Percentiles rank a stretch among this genome's conserved stretches.
Evolutionary conservation across 2,888 invertebrate genomes (phyloP).

Genomic region (Leptinotarsa tumamoca): DNA sequence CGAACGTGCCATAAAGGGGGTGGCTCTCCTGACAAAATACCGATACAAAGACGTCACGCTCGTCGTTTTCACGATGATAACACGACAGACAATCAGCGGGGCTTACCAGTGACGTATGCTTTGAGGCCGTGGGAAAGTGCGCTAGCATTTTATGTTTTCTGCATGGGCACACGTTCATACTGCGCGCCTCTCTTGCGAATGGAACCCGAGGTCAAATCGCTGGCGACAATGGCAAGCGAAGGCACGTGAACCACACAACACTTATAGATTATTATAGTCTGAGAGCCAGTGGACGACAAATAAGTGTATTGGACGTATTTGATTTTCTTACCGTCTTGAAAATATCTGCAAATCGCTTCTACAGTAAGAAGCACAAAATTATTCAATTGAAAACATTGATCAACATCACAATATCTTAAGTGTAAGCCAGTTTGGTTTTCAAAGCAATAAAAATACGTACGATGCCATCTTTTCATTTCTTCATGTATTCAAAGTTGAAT

Average conservation of each 20-base stretch:
- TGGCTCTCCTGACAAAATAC: slow-evolving; percentile 27
- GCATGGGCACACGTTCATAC: slow-evolving; percentile 17
- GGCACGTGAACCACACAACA: slow-evolving; percentile 40
- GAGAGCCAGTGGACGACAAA: not conserved
- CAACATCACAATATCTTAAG: too few species aligned
- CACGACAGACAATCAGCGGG: slow-evolving; percentile 16
- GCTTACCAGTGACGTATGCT: slow-evolving; percentile 25
- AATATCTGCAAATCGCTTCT: too few species aligned
- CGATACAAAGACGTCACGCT: slow-evolving; percentile 26
- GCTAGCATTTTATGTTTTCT: slow-evolving; percentile 37
- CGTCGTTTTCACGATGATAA: slow-evolving; percentile 16
- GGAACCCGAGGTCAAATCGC: slow-evolving; percentile 32
- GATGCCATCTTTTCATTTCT: too few species aligned
- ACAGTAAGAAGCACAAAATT: too few species aligned
- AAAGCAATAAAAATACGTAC: too few species aligned
- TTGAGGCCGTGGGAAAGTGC: slow-evolving; percentile 48
- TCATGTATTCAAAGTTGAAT: too few species aligned
- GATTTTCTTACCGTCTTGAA: too few species aligned
- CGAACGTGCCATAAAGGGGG: slow-evolving; percentile 24
- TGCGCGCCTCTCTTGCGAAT: slow-evolving; percentile 18
- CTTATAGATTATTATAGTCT: slow-evolving; percentile 21
- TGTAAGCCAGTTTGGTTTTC: too few species aligned
- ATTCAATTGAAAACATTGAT: too few species aligned
- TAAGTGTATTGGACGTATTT: too few species aligned
- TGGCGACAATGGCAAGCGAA: slow-evolving; percentile 34